Percentiles rank a stretch among this genome's conserved stretches.
These are phyloP conservation scores for Coregonus clupeaformis DNA, from an alignment of 2,113 vertebrate genomes.

Conservation along the genomic window DNA sequence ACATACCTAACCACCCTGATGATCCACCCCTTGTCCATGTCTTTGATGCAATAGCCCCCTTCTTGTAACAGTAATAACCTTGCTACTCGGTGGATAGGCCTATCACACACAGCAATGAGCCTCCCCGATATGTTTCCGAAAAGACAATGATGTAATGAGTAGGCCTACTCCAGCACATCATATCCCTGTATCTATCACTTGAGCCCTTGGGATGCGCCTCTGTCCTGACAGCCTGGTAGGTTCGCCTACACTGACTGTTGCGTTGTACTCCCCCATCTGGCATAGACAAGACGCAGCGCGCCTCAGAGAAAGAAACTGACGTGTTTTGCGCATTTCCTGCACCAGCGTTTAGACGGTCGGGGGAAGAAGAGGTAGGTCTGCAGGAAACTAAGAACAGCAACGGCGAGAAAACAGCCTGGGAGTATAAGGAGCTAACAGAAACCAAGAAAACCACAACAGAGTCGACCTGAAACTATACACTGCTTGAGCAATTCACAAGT, in stretches of 20 bases:
- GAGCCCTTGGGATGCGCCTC: neutral
- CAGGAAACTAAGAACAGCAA: constrained; percentile 64
- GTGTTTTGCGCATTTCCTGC: constrained; percentile 98
- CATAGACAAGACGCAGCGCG: constrained; percentile 60
- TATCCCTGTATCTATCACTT: neutral
- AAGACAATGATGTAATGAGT: too few relatives aligned
- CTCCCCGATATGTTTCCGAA: neutral
- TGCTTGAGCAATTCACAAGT: constrained; percentile 34
- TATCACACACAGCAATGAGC: neutral
- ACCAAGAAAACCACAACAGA: constrained; percentile 8
- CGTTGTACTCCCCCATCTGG: constrained; percentile 73
- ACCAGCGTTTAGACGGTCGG: constrained; percentile 67
- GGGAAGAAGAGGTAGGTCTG: constrained; percentile 62
- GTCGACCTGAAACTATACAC: neutral
- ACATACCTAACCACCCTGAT: neutral
- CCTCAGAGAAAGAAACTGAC: constrained; percentile 74
- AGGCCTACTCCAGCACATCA: neutral
- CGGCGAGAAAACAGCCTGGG: constrained; percentile 23
- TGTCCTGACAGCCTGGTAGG: neutral
- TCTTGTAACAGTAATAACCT: neutral
- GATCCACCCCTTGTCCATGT: neutral
- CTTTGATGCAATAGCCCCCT: neutral
- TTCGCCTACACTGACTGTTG: constrained; percentile 8
- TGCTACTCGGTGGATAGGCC: too few relatives aligned
- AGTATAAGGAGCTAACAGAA: too few relatives aligned